Evolutionary conservation across 2,113 vertebrate species (phyloP), one percentile per base, ranked within the genome.

Genomic region (Ginglymostoma cirratum): DNA sequence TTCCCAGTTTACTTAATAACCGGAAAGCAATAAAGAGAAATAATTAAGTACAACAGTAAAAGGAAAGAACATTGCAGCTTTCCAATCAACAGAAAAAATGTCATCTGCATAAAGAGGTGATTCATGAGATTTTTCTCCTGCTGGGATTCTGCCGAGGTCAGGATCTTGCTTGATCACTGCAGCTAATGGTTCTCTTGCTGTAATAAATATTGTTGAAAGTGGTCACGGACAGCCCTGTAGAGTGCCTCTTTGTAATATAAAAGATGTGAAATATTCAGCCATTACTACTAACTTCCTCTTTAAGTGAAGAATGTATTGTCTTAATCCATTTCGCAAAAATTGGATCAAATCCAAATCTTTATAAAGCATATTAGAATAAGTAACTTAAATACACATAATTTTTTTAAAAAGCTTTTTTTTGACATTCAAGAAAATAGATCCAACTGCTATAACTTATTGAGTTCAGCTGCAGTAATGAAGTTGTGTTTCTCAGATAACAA

Each of bases 161-260:
- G 67, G 66, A 14, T 72, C 42, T 95, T 95, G 69, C 67, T 38
- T 72, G 69, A 95, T 95, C 69, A 34, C 94, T 52, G 42, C 23
- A 48, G 67, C 94, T 95, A 72, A 95, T 95, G 45, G 69, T 52
- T 95, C 93, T 95, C 12, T 72, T 95, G 94, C 24, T 95, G 24
- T 48, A 95, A 95, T 95, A 95, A 95, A 95, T 95, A 95, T 72
- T 72, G 23, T 69, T 42, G 38, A 48, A 94, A 94, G 93, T 70
- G 66, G 66, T 95, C 23, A 34, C 70, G 94, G 94, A 72, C 94
- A 72, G 69, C 23, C n/a, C 48, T 69, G 55, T 67, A 42, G 65
- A 94, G 65, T 94, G 34, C 67, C 38, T 95, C n/a, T 72, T 70
- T 72, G 67, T 45, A 19, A 95, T 38, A 95, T 95, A 42, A 95